phyloP scores from a whole-genome alignment of 2,888 invertebrate genomes.

The Erebia epiphron region DNA sequence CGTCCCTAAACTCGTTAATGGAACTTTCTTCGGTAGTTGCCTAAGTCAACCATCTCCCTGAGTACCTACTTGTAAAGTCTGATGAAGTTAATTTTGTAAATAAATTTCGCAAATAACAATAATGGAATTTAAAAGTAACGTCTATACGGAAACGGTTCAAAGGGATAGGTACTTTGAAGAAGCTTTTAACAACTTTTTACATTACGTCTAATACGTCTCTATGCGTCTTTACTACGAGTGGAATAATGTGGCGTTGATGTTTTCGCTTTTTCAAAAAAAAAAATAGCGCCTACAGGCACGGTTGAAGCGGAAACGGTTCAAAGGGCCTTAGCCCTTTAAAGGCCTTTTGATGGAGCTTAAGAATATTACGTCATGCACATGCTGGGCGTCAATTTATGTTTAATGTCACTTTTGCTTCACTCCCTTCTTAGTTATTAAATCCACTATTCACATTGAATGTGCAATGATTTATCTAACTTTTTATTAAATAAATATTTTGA shows the following conservation, averaged over 20 bases:
- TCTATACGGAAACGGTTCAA: slow-evolving; percentile 38
- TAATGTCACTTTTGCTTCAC: too few species aligned
- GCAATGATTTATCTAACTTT: not conserved
- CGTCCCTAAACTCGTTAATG: slow-evolving; percentile 24
- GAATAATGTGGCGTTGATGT: too few species aligned
- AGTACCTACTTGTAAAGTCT: slow-evolving; percentile 8
- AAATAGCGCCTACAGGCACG: too few species aligned
- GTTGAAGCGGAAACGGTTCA: too few species aligned
- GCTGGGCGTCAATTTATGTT: too few species aligned
- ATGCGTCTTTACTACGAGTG: not conserved
- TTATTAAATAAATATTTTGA: not conserved
- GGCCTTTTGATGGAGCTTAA: too few species aligned
- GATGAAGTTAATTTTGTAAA: slow-evolving; percentile 20
- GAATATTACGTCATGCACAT: too few species aligned
- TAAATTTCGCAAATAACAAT: slow-evolving; percentile 21
- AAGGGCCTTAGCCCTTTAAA: too few species aligned
- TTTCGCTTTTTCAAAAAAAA: too few species aligned
- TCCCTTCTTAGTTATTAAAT: too few species aligned
- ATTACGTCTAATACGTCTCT: not conserved
- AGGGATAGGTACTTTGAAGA: not conserved
- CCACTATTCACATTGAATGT: too few species aligned
- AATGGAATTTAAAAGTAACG: slow-evolving; percentile 7
- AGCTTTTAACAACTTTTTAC: not conserved
- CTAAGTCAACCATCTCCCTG: slow-evolving; percentile 21
- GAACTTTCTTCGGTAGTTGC: slow-evolving; percentile 25